These are phyloP conservation scores for Notamacropus eugenii DNA, from an alignment of 2,797 vertebrate species.

Conservation along the genomic window DNA sequence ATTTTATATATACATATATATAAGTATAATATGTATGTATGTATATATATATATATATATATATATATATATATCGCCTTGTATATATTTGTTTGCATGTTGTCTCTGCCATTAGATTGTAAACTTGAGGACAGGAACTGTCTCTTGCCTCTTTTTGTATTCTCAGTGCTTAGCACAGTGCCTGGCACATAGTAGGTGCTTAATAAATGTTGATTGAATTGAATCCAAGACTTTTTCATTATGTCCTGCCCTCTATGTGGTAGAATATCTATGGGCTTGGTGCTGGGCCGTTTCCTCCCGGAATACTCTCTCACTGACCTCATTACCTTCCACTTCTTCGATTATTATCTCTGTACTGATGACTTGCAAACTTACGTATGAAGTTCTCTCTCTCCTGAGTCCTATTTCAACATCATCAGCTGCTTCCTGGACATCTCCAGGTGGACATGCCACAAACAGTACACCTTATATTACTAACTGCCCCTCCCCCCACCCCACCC, in stretches of 20 bases:
- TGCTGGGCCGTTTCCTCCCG: background rate
- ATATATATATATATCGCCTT: no score
- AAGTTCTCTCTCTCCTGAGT: background rate
- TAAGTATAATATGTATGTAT: no score
- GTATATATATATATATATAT: no score
- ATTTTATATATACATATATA: no score
- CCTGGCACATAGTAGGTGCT: background rate
- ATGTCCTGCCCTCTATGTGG: background rate
- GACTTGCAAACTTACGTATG: background rate
- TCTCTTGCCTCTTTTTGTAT: background rate
- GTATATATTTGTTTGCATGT: background rate
- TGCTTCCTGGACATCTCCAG: background rate
- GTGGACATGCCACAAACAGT: background rate
- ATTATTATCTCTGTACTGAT: background rate
- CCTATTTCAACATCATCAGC: background rate
- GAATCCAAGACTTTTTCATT: background rate
- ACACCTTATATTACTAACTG: background rate
- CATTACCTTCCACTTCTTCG: background rate
- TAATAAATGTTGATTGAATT: background rate
- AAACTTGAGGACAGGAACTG: background rate
- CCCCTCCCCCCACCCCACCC: background rate
- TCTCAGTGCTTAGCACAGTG: background rate
- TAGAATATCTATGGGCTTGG: background rate
- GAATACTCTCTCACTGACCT: background rate
- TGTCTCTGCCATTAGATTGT: background rate